Conservation (phyloP, 2,888 invertebrate species). For the Drosophila picticornis region DNA sequence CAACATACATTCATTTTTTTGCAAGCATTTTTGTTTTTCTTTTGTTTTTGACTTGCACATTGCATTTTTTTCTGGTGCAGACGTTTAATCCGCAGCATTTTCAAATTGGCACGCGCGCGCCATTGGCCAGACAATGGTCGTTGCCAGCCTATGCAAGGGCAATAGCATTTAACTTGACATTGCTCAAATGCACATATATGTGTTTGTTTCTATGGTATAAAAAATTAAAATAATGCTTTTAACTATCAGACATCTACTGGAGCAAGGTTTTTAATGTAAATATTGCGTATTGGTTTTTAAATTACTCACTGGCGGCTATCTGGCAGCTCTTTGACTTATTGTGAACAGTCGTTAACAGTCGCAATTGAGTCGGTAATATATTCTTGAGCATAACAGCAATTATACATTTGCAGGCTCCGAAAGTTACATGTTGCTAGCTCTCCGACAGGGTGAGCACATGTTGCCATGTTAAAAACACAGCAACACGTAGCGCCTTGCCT, state of each 20-base stretch:
- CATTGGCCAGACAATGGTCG: slow-evolving; percentile 10
- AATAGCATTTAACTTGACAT: neutral
- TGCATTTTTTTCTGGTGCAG: slow-evolving; percentile 34
- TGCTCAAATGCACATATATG: neutral
- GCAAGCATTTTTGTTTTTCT: slow-evolving; percentile 33
- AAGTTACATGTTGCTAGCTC: slow-evolving; percentile 14
- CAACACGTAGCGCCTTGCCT: slow-evolving; percentile 6
- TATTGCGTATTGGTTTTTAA: neutral
- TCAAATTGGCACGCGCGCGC: slow-evolving; percentile 62
- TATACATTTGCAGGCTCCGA: slow-evolving; percentile 3
- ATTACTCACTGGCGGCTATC: neutral
- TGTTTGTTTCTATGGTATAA: too few relatives aligned
- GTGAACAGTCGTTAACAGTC: slow-evolving; percentile 26
- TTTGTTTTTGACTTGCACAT: slow-evolving; percentile 40
- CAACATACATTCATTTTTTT: slow-evolving; percentile 20
- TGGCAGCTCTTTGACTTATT: slow-evolving; percentile 22
- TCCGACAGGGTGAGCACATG: slow-evolving; percentile 8
- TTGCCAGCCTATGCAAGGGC: slow-evolving; percentile 34
- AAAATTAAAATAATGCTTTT: neutral
- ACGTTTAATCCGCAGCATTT: slow-evolving; percentile 55
- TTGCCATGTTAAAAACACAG: slow-evolving; percentile 9
- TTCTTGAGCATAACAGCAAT: slow-evolving; percentile 4
- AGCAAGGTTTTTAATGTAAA: neutral
- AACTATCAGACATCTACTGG: neutral
- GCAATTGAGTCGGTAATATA: slow-evolving; percentile 1